Conservation (phyloP, 2,113 vertebrate genomes). For the Pheucticus melanocephalus region DNA sequence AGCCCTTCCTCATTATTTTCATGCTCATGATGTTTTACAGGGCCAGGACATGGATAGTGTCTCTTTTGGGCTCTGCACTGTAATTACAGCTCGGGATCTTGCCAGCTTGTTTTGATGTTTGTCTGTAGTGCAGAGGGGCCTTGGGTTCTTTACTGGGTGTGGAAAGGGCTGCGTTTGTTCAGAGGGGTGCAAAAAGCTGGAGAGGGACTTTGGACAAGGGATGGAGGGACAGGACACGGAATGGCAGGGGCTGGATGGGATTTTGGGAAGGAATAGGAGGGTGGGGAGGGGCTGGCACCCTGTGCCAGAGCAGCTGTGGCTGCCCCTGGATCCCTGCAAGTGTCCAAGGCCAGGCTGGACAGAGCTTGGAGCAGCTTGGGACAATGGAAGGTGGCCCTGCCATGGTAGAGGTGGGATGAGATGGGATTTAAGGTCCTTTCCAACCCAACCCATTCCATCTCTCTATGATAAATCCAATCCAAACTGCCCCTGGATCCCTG, state of each 20-base stretch:
- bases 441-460: neutral
- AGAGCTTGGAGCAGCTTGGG: rapidly evolving
- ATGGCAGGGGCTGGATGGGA: neutral
- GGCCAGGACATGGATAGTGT: neutral
- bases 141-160: rapidly evolving
- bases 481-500: neutral
- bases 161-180: neutral
- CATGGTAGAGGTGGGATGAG: neutral
- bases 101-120: neutral
- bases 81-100: neutral
- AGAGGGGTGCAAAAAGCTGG: neutral
- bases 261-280: neutral
- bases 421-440: neutral
- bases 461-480: neutral
- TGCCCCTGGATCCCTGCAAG: neutral
- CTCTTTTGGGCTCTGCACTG: neutral
- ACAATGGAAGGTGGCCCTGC: rapidly evolving
- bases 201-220: neutral
- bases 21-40: neutral
- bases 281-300: rapidly evolving
- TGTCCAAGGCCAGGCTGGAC: rapidly evolving
- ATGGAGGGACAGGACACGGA: neutral
- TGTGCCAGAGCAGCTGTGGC: neutral
- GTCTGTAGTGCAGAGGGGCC: neutral
- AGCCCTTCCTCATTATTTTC: neutral